phyloP scores from a whole-genome alignment of 2,113 vertebrate species.

The Vireo altiloquus region DNA sequence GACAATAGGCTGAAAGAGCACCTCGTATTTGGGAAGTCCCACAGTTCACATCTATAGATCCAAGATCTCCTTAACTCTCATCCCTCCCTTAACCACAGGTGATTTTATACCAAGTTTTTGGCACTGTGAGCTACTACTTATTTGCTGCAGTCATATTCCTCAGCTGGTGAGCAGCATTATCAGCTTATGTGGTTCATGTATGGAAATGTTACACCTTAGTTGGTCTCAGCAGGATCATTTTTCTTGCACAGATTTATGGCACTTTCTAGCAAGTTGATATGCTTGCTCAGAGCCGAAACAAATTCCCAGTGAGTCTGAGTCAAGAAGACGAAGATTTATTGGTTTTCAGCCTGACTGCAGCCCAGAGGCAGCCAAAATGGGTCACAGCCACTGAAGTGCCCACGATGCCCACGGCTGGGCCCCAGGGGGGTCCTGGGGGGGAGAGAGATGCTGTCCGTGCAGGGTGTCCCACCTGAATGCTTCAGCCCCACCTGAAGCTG shows the following conservation, averaged over 20 bases:
- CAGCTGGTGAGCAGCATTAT: neutral
- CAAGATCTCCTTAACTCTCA: neutral
- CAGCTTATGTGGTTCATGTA: neutral
- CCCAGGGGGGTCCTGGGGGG: neutral
- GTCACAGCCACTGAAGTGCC: neutral
- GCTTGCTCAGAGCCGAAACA: neutral
- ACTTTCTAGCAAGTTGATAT: neutral
- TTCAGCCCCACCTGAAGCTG: neutral
- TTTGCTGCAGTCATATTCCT: neutral
- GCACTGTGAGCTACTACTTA: neutral
- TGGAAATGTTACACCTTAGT: neutral
- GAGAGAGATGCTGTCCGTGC: rapidly evolving
- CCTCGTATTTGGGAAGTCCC: neutral
- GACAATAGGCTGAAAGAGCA: neutral
- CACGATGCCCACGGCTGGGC: neutral
- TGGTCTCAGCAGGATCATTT: neutral
- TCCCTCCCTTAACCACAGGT: neutral
- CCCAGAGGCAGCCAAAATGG: neutral
- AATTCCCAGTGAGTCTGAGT: neutral
- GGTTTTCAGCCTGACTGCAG: neutral
- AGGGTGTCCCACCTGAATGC: neutral
- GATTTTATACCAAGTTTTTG: neutral
- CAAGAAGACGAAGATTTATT: neutral
- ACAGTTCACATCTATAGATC: neutral
- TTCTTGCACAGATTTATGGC: neutral